phyloP scores from a whole-genome alignment of 2,888 invertebrate genomes.

The Ashinkailepas kermadecensis region DNA sequence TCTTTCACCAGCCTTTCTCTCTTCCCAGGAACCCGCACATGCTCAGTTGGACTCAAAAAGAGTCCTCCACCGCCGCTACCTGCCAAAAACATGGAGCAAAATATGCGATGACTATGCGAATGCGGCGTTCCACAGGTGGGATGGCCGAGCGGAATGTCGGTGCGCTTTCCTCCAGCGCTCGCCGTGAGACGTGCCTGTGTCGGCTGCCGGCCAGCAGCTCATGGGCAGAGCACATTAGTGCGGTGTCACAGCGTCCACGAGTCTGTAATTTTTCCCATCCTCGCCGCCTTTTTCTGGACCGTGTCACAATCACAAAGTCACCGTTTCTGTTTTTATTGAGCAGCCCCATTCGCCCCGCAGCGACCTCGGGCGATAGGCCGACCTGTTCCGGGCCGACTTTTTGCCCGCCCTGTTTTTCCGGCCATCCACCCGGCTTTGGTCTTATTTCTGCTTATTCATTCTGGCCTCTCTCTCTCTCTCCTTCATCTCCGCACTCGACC shows the following conservation, averaged over 20 bases:
- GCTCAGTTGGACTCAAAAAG: too few species aligned
- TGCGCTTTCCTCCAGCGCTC: too few species aligned
- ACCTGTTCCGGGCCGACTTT: background rate
- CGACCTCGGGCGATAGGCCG: background rate
- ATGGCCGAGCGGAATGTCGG: too few species aligned
- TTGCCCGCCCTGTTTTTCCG: background rate
- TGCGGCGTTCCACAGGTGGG: too few species aligned
- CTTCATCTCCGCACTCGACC: background rate
- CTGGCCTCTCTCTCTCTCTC: background rate
- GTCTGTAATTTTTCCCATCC: background rate
- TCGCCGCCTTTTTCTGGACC: background rate
- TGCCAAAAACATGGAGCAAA: too few species aligned
- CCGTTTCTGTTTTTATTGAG: background rate
- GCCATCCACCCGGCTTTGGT: slow-evolving; percentile 7
- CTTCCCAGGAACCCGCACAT: too few species aligned
- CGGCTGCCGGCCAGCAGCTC: too few species aligned
- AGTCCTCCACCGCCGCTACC: too few species aligned
- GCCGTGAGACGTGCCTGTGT: too few species aligned
- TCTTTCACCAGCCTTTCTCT: too few species aligned
- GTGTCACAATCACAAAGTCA: slow-evolving; percentile 14
- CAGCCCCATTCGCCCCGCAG: background rate
- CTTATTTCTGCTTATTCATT: slow-evolving; percentile 19
- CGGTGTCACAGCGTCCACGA: background rate
- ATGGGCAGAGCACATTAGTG: too few species aligned
- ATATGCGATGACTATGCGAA: too few species aligned